phyloP scores from a whole-genome alignment of 2,113 vertebrate genomes.

The Strigops habroptila region DNA sequence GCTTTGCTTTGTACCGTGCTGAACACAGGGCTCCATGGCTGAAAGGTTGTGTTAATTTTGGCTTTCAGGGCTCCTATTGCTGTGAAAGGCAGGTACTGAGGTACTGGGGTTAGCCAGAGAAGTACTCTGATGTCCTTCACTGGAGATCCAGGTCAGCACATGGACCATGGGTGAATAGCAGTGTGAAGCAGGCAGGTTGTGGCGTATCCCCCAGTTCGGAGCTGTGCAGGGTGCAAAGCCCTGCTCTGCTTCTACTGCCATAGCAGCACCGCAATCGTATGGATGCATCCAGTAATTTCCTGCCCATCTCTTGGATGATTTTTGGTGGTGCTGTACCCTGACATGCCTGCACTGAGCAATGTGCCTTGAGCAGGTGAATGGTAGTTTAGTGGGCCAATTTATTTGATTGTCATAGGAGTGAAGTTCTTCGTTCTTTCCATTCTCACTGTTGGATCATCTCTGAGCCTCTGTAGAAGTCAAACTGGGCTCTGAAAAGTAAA shows the following conservation, averaged over 20 bases:
- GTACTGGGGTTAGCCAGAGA: neutral
- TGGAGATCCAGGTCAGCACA: neutral
- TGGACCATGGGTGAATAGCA: neutral
- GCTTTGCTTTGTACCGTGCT: neutral
- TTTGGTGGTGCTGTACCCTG: neutral
- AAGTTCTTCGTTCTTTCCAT: neutral
- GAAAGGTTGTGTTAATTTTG: neutral
- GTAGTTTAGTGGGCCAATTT: neutral
- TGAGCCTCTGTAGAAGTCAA: neutral
- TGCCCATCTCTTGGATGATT: neutral
- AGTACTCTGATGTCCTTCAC: neutral
- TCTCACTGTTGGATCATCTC: neutral
- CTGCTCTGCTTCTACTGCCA: neutral
- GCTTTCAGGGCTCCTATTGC: neutral
- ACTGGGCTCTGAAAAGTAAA: neutral
- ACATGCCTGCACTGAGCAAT: neutral
- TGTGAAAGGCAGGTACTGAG: neutral
- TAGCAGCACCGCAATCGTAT: neutral
- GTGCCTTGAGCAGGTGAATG: neutral
- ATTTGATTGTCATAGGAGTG: neutral
- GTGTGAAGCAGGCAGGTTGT: neutral
- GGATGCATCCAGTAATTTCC: neutral
- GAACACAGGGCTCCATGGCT: neutral
- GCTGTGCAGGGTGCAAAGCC: accelerated
- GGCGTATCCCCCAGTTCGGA: neutral